phyloP scores from a whole-genome alignment of 1,140 invertebrate species.

The Zaprionus vittiger region DNA sequence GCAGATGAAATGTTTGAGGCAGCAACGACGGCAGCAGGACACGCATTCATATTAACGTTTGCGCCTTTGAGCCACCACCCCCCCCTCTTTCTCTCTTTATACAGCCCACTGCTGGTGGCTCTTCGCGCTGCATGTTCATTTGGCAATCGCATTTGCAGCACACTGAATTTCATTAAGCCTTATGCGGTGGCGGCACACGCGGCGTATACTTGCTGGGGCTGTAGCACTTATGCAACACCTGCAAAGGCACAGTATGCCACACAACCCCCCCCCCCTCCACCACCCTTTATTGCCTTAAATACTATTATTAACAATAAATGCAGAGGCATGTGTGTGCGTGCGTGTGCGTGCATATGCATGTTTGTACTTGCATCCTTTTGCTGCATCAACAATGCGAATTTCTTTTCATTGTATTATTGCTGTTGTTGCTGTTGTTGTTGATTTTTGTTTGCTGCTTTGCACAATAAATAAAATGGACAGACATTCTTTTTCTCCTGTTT shows the following conservation, averaged over 20 bases:
- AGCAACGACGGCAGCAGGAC: background rate
- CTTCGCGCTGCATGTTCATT: constrained; percentile 25
- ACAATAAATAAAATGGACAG: constrained; percentile 50
- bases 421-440: constrained; percentile 20
- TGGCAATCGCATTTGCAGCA: constrained; percentile 32
- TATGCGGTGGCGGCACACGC: constrained; percentile 5
- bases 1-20: constrained; percentile 54
- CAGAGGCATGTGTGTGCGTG: background rate
- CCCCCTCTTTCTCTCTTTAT: background rate
- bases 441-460: constrained; percentile 26
- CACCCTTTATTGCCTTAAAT: background rate
- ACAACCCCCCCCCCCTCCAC: background rate
- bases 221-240: constrained; percentile 3
- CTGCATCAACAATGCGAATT: too few species aligned
- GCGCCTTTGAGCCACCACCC: background rate
- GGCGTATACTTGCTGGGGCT: constrained; percentile 25
- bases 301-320: constrained; percentile 29
- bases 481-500: constrained; percentile 26
- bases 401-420: background rate
- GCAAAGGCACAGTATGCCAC: background rate
- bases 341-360: constrained; percentile 1
- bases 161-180: constrained; percentile 36
- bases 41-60: background rate
- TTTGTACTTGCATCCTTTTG: constrained; percentile 2
- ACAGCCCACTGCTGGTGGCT: background rate